Conservation (phyloP, 2,113 vertebrate species). For the Percina caprodes region DNA sequence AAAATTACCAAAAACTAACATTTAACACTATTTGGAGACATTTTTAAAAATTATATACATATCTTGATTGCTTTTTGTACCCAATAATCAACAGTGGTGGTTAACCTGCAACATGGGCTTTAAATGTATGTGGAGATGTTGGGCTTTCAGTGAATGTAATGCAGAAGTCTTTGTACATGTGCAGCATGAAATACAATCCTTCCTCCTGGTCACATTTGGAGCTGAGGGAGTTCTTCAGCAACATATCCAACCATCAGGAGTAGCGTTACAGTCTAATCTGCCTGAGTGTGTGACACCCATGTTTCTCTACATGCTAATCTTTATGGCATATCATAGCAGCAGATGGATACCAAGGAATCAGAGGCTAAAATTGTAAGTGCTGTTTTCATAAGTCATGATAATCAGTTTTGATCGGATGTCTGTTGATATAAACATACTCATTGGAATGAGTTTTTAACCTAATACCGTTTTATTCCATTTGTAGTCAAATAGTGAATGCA, state of each 20-base stretch:
- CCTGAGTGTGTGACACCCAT: constrained; percentile 45
- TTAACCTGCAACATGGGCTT: too few relatives aligned
- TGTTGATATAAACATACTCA: not conserved
- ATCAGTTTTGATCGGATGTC: not conserved
- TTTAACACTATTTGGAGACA: too few relatives aligned
- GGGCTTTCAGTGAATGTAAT: not conserved
- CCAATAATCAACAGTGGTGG: too few relatives aligned
- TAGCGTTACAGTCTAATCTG: not conserved
- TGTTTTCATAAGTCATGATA: not conserved
- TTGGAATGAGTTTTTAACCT: not conserved
- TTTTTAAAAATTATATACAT: too few relatives aligned
- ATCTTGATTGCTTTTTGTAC: too few relatives aligned
- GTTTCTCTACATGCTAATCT: constrained; percentile 81
- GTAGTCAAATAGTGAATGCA: constrained; percentile 81
- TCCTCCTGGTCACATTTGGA: constrained; percentile 10
- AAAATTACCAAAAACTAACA: too few relatives aligned
- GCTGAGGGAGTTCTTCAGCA: constrained; percentile 4
- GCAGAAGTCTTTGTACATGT: constrained; percentile 5
- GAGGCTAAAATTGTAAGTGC: constrained; percentile 81
- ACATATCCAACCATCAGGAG: not conserved
- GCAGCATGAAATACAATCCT: constrained; percentile 60
- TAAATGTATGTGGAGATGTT: constrained; percentile 2
- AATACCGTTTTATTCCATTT: constrained; percentile 23
- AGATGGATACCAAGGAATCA: constrained; percentile 78
- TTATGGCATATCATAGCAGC: constrained; percentile 79